These are phyloP conservation scores for Charaxes varanes DNA, from an alignment of 1,140 invertebrate genomes.

Conservation along the genomic window DNA sequence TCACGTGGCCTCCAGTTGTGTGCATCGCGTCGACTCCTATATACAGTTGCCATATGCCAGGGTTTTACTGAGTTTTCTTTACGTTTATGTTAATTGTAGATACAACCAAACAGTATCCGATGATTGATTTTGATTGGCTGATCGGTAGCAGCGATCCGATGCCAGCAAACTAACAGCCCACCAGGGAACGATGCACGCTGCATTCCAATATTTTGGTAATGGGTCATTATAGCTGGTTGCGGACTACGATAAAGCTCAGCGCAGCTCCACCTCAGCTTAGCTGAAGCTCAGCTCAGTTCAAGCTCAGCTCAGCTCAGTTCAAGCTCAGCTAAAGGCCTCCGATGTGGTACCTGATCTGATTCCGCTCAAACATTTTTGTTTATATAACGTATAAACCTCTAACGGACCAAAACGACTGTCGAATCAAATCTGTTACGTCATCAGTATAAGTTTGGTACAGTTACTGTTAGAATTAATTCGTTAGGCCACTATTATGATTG, in stretches of 20 bases:
- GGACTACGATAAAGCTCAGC: constrained; percentile 17
- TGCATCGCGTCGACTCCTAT: constrained; percentile 2
- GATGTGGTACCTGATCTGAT: constrained; percentile 10
- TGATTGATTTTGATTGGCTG: constrained; percentile 74
- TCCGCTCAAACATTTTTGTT: not conserved
- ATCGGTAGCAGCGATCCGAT: constrained; percentile 62
- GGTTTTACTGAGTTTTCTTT: constrained; percentile 38
- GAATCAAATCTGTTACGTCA: constrained; percentile 13
- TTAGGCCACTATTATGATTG: no score
- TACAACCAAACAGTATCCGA: constrained; percentile 72
- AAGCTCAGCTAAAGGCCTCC: no score
- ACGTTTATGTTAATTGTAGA: constrained; percentile 72
- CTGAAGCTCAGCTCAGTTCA: no score
- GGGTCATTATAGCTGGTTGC: constrained; percentile 33
- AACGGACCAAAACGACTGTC: constrained; percentile 1
- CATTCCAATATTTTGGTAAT: constrained; percentile 42
- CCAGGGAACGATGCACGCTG: constrained; percentile 31
- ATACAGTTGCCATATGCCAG: constrained; percentile 6
- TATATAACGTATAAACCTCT: not conserved
- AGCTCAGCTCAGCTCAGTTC: no score
- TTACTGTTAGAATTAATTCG: not conserved
- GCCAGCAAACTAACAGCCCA: constrained; percentile 48
- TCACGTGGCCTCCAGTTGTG: constrained; percentile 2
- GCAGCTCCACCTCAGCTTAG: no score
- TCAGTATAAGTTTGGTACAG: constrained; percentile 3